Conservation (phyloP, 2,888 invertebrate genomes). For the Drosophila neonasuta region DNA sequence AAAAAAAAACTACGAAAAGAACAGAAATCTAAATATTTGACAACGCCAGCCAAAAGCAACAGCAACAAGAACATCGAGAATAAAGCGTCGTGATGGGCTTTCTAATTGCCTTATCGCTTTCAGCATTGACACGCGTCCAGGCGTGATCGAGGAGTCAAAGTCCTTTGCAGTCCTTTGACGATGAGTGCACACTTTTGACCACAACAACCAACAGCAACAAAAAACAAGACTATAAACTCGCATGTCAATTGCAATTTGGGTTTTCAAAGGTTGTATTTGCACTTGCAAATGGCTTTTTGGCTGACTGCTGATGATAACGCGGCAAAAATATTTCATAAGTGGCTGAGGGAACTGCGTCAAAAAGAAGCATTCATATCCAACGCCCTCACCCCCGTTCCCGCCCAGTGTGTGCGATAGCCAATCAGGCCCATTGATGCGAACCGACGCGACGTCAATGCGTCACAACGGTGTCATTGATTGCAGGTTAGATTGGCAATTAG, state of each 20-base stretch:
- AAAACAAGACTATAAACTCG: constrained; percentile 22
- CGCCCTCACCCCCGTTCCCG: neutral
- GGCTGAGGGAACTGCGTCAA: constrained; percentile 21
- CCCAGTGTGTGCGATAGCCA: neutral
- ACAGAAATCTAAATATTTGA: constrained; percentile 68
- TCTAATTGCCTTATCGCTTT: constrained; percentile 80
- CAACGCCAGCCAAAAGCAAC: constrained; percentile 45
- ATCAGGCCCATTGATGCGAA: constrained; percentile 26
- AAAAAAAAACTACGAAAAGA: constrained; percentile 33
- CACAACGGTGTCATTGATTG: constrained; percentile 51
- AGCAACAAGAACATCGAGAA: neutral
- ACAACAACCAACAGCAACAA: constrained; percentile 9
- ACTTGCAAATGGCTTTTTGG: constrained; percentile 62
- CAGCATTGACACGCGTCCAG: constrained; percentile 67
- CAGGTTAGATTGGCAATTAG: constrained; percentile 59
- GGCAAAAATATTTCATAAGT: constrained; percentile 70
- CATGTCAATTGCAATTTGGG: constrained; percentile 64
- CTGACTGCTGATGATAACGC: constrained; percentile 44
- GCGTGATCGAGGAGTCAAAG: constrained; percentile 59
- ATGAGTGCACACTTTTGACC: constrained; percentile 68
- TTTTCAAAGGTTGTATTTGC: constrained; percentile 60
- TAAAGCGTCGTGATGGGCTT: constrained; percentile 28
- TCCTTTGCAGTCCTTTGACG: constrained; percentile 66
- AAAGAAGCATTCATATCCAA: constrained; percentile 47
- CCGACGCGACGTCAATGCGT: constrained; percentile 7